These are phyloP conservation scores for Mechanitis mazaeus DNA, from an alignment of 2,888 invertebrate genomes.

Conservation along the genomic window DNA sequence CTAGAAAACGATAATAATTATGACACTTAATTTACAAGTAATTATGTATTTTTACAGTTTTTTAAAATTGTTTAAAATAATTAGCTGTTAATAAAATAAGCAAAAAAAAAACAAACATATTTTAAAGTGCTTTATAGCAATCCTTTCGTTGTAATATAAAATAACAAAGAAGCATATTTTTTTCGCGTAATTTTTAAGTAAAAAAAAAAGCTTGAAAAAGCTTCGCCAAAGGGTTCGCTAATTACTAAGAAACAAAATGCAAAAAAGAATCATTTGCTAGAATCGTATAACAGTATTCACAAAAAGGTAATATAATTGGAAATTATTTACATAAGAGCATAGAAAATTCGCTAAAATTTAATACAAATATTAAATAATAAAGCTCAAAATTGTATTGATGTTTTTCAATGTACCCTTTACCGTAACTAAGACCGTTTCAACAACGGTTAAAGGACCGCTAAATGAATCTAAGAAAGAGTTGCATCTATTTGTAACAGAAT, in stretches of 20 bases:
- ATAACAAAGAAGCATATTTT: slow-evolving; percentile 30
- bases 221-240: slow-evolving; percentile 55
- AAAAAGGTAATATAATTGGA: slow-evolving; percentile 33
- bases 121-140: slow-evolving; percentile 33
- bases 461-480: slow-evolving; percentile 59
- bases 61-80: background rate
- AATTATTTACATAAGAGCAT: background rate
- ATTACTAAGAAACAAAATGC: slow-evolving; percentile 42
- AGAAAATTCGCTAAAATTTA: slow-evolving; percentile 3
- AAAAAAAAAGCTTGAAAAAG: slow-evolving; percentile 42
- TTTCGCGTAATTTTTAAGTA: slow-evolving; percentile 32
- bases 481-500: slow-evolving; percentile 61
- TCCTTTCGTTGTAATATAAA: slow-evolving; percentile 49
- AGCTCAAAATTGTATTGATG: slow-evolving; percentile 10
- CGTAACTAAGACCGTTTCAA: slow-evolving; percentile 59
- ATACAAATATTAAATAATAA: slow-evolving; percentile 7
- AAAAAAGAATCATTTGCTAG: slow-evolving; percentile 39
- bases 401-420: slow-evolving; percentile 55
- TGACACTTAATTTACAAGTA: background rate
- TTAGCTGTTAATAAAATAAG: slow-evolving; percentile 7
- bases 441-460: slow-evolving; percentile 61
- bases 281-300: slow-evolving; percentile 42
- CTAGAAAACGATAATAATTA: too few relatives aligned
- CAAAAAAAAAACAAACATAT: slow-evolving; percentile 13
- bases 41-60: slow-evolving; percentile 10